A percentile compares a stretch with the other conserved stretches of the same genome.
These are phyloP conservation scores for Bos javanicus DNA, from an alignment of 2,113 vertebrate species.

Conservation along the genomic window DNA sequence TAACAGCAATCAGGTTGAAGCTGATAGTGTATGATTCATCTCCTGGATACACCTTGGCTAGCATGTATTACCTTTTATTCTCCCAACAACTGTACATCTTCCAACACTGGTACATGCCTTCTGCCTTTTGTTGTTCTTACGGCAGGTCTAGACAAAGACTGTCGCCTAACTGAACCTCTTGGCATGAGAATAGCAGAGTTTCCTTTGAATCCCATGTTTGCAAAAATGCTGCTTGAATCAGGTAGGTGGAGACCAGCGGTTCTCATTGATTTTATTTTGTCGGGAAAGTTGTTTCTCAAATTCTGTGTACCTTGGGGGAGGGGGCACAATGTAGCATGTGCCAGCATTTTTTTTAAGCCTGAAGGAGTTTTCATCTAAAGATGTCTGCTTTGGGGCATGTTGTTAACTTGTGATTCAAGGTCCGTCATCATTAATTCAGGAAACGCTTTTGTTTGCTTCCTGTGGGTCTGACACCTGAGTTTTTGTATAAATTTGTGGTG, in stretches of 20 bases:
- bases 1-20: neutral
- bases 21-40: neutral
- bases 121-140: neutral
- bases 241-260: conserved; percentile 72
- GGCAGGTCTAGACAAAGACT: conserved; percentile 96
- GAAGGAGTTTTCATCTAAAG: neutral
- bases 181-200: conserved; percentile 98
- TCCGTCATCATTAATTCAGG: neutral
- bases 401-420: neutral
- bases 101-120: neutral
- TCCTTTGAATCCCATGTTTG: conserved; percentile 98
- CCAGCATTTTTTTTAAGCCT: neutral
- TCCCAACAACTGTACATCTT: neutral
- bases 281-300: neutral
- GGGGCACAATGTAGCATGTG: neutral
- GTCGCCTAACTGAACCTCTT: conserved; percentile 93
- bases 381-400: neutral
- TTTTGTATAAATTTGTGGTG: neutral
- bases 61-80: neutral
- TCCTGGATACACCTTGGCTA: neutral
- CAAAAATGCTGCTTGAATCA: conserved; percentile 99
- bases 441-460: neutral
- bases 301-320: neutral
- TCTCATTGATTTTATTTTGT: neutral
- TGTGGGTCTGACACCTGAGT: neutral